Evolutionary conservation across 2,797 vertebrate species (phyloP), one percentile per base, ranked within the genome.

Genomic region (Anguilla obscura): DNA sequence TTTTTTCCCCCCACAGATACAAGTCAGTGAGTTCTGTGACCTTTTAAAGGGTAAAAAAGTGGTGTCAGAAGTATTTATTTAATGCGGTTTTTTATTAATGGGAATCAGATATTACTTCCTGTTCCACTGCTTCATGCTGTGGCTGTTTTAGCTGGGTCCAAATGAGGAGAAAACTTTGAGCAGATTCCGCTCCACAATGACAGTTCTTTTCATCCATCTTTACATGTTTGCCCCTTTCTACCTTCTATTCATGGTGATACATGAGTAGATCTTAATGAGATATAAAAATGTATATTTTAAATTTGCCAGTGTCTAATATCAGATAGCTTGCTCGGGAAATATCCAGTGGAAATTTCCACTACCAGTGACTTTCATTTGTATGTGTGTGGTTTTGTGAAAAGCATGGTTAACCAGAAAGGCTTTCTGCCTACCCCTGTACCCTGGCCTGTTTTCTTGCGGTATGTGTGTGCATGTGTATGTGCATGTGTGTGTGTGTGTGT

Each of bases 351-450:
- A 76, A 76, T 33, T 30, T 33, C 69, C n/a, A 71, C 69, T 71
- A 33, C 69, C 69, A 71, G 27, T 71, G 8, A 27, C 12, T 74
- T 74, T 86, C 66, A 80, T 45, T 63, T 58, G n/a, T 80, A 30
- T 88, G 86, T 89, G 84, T 87, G 88, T 90, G 89, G 69, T 76
- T 58, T 83, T 86, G 82, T 88, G 16, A 85, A 80, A 76, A 90
- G 88, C 86, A 92, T 90, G 94, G 93, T 94, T 93, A 92, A 92
- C 93, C 92, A 88, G 58, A 16, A 83, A 82, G 52, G 91, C 88
- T 91, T 89, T 88, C 63, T 69, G 90, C 91, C 91, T 60, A 92
- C 93, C 90, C 90, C 84, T 60, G 90, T 89, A 83, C 24, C 69
- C 87, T 90, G 85, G 90, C 85, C 92, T 93, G 90, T 88, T 92